Base-by-base conservation (phyloP, 1,140 invertebrate species). In the Cotesia typhae region DNA sequence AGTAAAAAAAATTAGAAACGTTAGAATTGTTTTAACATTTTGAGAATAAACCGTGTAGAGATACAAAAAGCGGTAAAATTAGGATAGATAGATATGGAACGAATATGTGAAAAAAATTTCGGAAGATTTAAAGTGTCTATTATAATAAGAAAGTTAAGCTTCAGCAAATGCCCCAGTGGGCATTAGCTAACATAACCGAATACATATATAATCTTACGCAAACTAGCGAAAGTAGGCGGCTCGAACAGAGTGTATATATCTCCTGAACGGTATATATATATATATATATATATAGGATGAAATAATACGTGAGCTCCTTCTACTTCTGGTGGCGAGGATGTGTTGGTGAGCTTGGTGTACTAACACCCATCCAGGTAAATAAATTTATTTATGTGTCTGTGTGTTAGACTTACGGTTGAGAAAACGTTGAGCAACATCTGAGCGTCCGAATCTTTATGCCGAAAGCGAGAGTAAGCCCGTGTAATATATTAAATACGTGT, bases 201-300 rank as follows among this genome's bases (percentile, higher is more conserved):
- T 75, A 79, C 67, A 67, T 67, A 70, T 70, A 70, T 76, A 72
- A 78, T 82, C 78, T 83, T 83, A 84, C 81, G 82, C 81, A 84
- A 83, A 83, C 80, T 82, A 83, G 82, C 81, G 81, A 83, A 83
- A 83, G 82, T 83, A 82, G 80, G 79, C 80, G 77, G 79, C 70
- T 41, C 41, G 41, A 63, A 53, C 6, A 2, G 14, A 52, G 38
- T 67, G 68, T 51, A 37, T 47, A 47, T 47, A 52, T 66, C 55
- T 67, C 59, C n/a, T 12, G n/a, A 37, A 63, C 7, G 14, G 37
- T 75, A 73, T 67, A 73, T 68, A 73, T 74, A 74, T 72, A 75
- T 74, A 74, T 75, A 73, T 67, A 73, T 68, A 73, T 74, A 74
- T 72, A 75, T 74, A 74, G 68, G 70, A 77, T 74, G 70, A 78